Evolutionary conservation across 2,113 vertebrate species (phyloP), one percentile per base, ranked within the genome.

Genomic region (Gobio gobio): DNA sequence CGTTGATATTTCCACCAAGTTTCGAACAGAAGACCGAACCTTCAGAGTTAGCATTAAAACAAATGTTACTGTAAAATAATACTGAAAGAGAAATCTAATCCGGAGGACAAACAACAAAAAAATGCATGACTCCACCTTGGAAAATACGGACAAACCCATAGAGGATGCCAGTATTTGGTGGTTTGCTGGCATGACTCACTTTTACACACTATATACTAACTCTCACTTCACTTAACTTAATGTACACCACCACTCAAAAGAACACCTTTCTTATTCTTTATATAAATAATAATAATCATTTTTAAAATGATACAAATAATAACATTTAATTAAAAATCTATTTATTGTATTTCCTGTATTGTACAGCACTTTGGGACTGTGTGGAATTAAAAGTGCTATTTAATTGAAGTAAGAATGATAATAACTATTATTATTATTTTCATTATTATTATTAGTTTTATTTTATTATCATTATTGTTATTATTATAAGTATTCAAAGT

Each of bases 1-100:
- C 86, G 3, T 76, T 76, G 88, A 49, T 86, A 70, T 80, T 89
- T 90, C 87, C 86, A 84, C 86, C 86, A 83, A 82, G 89, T 86
- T 74, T 86, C 36, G 24, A 76, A 51, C 56, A 49, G n/a, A 82
- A 72, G n/a, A 58, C 72, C 54, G 90, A 89, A 91, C 88, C 89
- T 64, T 33, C 7, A 66, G 26, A 43, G 43, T 16, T 77, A 54
- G 70, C 22, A 61, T 51, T 74, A 10, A 10, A 58, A 72, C 43
- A 82, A 75, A 20, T 33, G 59, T 86, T 47, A 79, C 16, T 22
- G 24, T 47, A 16, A 63, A 64, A 59, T 10, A 22, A 14, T 43
- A 54, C 22, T 24, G 1, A 54, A n/a, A 54, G 22, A 82, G 24
- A 59, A 3, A 40, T 24, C 26, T 29, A 26, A 29, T 5, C 58